Evolutionary conservation across 2,888 invertebrate species (phyloP).

Genomic region (Chrysolina americana): DNA sequence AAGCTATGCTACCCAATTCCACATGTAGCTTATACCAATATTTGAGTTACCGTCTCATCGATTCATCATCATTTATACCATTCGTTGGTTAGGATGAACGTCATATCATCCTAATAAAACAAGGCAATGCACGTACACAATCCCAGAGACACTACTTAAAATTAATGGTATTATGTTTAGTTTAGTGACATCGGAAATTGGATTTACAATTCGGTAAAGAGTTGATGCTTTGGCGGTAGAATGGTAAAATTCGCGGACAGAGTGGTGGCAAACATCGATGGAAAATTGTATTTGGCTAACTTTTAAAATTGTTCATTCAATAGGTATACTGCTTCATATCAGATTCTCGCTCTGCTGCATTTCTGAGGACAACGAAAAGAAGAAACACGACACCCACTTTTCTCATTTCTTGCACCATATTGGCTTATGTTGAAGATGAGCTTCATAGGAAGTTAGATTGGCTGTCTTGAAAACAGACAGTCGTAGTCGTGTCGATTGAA

Average conservation of each 20-base stretch:
- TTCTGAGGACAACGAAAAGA: background rate
- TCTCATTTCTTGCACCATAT: too few species aligned
- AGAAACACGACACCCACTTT: too few species aligned
- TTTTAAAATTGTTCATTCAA: too few species aligned
- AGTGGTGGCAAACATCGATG: background rate
- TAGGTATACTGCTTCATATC: too few species aligned
- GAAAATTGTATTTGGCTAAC: too few species aligned
- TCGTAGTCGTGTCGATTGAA: too few species aligned
- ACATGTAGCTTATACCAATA: conserved; percentile 7
- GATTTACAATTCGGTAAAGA: conserved; percentile 13
- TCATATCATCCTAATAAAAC: conserved; percentile 12
- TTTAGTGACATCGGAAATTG: conserved; percentile 10
- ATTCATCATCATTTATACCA: conserved; percentile 13
- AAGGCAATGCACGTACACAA: conserved; percentile 1
- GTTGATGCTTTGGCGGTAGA: background rate
- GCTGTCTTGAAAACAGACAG: too few species aligned
- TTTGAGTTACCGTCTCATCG: conserved; percentile 1
- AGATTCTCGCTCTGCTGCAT: too few species aligned
- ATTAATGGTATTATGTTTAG: conserved; percentile 18
- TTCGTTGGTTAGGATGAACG: conserved; percentile 1
- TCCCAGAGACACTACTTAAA: conserved; percentile 4
- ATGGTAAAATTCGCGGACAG: too few species aligned
- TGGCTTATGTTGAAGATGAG: too few species aligned
- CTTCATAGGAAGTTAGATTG: too few species aligned
- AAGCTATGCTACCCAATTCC: background rate